Evolutionary conservation across 2,888 invertebrate genomes (phyloP).

Genomic region (Harmothoe impar): DNA sequence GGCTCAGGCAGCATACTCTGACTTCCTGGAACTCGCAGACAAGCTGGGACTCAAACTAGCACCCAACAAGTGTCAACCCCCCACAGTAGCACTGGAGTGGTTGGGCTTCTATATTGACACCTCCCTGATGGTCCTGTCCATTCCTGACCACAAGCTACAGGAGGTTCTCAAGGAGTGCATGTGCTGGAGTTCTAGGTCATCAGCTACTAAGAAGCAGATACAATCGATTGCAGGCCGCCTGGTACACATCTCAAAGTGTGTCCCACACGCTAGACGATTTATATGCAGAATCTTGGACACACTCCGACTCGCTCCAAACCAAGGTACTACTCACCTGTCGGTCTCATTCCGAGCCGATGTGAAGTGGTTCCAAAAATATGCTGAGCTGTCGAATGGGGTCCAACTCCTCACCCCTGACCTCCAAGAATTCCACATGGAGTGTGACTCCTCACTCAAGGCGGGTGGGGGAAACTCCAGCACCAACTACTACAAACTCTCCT

Average conservation of each 20-base stretch:
- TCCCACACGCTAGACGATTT: not conserved
- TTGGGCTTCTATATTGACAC: too few relatives aligned
- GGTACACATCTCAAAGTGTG: not conserved
- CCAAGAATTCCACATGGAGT: not conserved
- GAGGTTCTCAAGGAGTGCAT: too few relatives aligned
- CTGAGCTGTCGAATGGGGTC: not conserved
- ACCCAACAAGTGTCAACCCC: too few relatives aligned
- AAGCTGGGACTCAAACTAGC: too few relatives aligned
- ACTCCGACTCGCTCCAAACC: not conserved
- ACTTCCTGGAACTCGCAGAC: too few relatives aligned
- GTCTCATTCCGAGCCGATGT: not conserved
- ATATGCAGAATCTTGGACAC: not conserved
- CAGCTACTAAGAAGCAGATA: too few relatives aligned
- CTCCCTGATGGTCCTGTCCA: too few relatives aligned
- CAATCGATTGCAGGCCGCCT: too few relatives aligned
- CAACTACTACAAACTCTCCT: not conserved
- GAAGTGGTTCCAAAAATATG: not conserved
- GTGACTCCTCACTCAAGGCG: not conserved
- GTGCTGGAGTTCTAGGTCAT: too few relatives aligned
- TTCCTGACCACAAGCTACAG: too few relatives aligned
- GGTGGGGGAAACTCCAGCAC: not conserved
- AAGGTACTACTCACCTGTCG: not conserved
- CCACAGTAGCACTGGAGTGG: too few relatives aligned
- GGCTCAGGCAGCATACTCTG: too few relatives aligned
- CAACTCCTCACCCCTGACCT: not conserved